Evolutionary conservation across 2,113 vertebrate genomes (phyloP).

Genomic region (Phodopus roborovskii): DNA sequence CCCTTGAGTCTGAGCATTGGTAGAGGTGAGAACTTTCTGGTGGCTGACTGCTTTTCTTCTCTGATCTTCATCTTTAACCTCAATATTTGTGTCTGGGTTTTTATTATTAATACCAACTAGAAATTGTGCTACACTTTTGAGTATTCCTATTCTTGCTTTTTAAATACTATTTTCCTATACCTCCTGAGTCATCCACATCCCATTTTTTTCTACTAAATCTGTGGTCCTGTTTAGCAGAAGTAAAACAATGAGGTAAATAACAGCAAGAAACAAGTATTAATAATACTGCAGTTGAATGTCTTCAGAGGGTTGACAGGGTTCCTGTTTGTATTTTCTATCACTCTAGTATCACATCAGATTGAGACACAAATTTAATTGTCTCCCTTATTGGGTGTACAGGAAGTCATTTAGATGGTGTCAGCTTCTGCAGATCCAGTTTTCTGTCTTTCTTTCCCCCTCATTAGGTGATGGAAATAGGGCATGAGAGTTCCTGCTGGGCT

Average conservation of each 20-base stretch:
- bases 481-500: not conserved
- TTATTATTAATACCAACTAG: too few relatives aligned
- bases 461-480: not conserved
- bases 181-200: not conserved
- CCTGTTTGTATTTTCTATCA: not conserved
- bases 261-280: not conserved
- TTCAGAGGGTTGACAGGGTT: not conserved
- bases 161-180: not conserved
- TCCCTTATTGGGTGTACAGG: not conserved
- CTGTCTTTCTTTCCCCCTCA: too few relatives aligned
- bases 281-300: not conserved
- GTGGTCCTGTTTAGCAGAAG: not conserved
- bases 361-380: slow-evolving; percentile 5
- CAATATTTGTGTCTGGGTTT: too few relatives aligned
- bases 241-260: not conserved
- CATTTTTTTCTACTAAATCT: not conserved
- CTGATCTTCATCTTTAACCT: too few relatives aligned
- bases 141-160: not conserved
- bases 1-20: too few relatives aligned
- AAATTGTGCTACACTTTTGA: not conserved
- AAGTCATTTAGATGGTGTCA: not conserved
- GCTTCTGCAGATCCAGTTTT: not conserved
- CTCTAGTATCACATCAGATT: not conserved
- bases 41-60: too few relatives aligned
- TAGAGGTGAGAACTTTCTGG: too few relatives aligned